phyloP scores from a whole-genome alignment of 2,113 vertebrate species.

The Poecilia latipinna region DNA sequence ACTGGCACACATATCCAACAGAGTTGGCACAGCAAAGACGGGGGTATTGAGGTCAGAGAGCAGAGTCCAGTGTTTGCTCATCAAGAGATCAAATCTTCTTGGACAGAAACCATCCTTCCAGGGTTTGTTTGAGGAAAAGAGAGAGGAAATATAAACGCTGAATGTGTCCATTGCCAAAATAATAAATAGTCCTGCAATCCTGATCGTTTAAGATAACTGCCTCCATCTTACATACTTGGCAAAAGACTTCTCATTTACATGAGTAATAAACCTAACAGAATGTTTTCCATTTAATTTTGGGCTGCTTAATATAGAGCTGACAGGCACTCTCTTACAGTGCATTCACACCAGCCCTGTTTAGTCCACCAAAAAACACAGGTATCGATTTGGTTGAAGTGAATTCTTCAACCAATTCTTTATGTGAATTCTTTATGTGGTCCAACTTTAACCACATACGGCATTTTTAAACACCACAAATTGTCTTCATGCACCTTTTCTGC shows the following conservation, averaged over 20 bases:
- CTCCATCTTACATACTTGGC: neutral
- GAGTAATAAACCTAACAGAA: neutral
- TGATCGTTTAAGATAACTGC: neutral
- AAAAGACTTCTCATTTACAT: neutral
- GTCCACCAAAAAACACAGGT: too few relatives aligned
- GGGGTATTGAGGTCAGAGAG: conserved; percentile 21
- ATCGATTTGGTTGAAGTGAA: too few relatives aligned
- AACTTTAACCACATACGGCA: too few relatives aligned
- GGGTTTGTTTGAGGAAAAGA: conserved; percentile 4
- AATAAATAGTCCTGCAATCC: neutral
- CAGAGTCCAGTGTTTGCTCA: conserved; percentile 43
- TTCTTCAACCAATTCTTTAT: too few relatives aligned
- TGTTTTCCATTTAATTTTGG: neutral
- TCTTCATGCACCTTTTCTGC: too few relatives aligned
- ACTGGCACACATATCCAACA: neutral
- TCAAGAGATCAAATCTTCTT: conserved; percentile 27
- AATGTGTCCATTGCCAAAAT: neutral
- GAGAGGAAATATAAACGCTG: neutral
- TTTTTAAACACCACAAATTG: too few relatives aligned
- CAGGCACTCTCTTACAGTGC: too few relatives aligned
- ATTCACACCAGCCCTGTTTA: too few relatives aligned
- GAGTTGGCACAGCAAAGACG: conserved; percentile 8
- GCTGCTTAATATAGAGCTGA: too few relatives aligned
- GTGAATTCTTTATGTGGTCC: too few relatives aligned
- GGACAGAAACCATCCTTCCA: conserved; percentile 32